Base-by-base conservation (phyloP, 2,888 invertebrate species). In the Gordius sp. region DNA sequence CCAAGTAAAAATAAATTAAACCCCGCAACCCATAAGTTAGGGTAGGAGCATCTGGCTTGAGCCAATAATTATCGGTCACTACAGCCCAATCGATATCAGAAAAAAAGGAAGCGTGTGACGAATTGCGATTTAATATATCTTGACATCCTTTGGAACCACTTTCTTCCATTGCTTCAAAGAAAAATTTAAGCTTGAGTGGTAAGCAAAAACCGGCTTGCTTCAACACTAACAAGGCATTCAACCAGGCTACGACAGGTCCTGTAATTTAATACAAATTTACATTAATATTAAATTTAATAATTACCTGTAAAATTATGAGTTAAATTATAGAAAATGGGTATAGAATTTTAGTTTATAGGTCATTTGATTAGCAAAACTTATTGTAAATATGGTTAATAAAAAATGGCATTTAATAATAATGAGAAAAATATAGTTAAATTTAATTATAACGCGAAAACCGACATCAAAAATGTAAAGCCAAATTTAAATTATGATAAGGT, bases 161-260 rank as follows among this genome's bases (percentile, higher is more conserved):
- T 69, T 97, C 93, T 71, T 93, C 93, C 93, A 97, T 97, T 58
- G 86, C 87, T 74, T 97, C 93, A 68, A 93, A 81, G 16, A 84
- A 77, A 69, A 93, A 91, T 76, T 77, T 77, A n/a, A 77, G 62
- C 63, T 78, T 77, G 58, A 77, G 70, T 28, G 77, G 77, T 20
- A 77, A 59, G 1, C 78, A 76, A 63, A 74, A 75, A 16, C 76
- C 77, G 58, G 79, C 69, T 57, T 76, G 76, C 68, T 85, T 78
- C 68, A 76, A 86, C 1, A 81, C 84, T 71, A 89, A 81, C 60
- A 97, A 76, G 4, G 83, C 83, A 73, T 91, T 82, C 56, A 93
- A 72, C 91, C 93, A 93, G 60, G 82, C 85, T 41, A 97, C 73
- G 2, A 93, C 86, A 8, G 58, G 93, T 79, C 59, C n/a, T n/a